phyloP scores from a whole-genome alignment of 2,888 invertebrate genomes.

The Seira musarum region DNA sequence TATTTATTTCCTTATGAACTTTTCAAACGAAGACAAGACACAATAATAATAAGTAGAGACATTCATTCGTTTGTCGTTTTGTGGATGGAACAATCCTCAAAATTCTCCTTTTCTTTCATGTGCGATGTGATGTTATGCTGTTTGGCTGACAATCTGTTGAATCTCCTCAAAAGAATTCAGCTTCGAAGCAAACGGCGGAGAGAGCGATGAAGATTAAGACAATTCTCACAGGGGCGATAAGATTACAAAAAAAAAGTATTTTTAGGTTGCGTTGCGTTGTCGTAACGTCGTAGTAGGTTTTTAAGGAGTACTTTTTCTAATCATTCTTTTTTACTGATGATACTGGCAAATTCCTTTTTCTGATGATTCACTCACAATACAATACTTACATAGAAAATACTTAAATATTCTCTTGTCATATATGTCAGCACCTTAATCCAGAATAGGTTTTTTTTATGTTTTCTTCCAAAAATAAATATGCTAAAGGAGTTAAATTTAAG shows the following conservation, averaged over 20 bases:
- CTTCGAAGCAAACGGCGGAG: neutral
- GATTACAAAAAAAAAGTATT: constrained; percentile 14
- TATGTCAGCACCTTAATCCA: neutral
- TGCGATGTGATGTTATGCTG: too few species aligned
- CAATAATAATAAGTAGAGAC: neutral
- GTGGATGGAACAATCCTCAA: too few species aligned
- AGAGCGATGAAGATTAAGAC: constrained; percentile 8
- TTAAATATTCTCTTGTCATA: too few species aligned
- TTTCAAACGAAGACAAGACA: neutral
- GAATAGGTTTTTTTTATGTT: neutral
- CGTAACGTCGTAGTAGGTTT: neutral
- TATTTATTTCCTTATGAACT: neutral
- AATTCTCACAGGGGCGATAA: constrained; percentile 19
- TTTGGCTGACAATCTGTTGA: constrained; percentile 12
- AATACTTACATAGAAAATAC: too few species aligned
- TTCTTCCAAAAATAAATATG: constrained; percentile 17
- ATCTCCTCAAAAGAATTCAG: neutral
- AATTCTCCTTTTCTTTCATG: neutral
- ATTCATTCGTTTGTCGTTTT: too few species aligned
- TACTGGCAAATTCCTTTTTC: constrained; percentile 1
- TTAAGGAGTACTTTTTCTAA: neutral
- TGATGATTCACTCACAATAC: neutral
- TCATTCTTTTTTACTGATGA: constrained; percentile 8
- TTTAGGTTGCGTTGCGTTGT: neutral
- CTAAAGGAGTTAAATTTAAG: too few species aligned